phyloP scores from a whole-genome alignment of 2,888 invertebrate species.

The Perizoma affinitatum region DNA sequence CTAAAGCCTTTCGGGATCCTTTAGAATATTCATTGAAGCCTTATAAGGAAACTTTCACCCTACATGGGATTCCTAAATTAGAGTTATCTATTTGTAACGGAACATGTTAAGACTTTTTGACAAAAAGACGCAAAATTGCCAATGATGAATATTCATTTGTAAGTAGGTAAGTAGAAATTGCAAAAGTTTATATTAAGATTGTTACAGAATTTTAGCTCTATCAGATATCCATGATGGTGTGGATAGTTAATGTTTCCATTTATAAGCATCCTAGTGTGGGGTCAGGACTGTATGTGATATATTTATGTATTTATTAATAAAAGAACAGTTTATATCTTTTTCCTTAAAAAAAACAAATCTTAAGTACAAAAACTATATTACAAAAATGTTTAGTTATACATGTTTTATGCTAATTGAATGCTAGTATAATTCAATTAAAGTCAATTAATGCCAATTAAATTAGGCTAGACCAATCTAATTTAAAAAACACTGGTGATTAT shows the following conservation, averaged over 20 bases:
- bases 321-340: too few relatives aligned
- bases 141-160: background rate
- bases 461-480: conserved; percentile 34
- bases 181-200: too few relatives aligned
- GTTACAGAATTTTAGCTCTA: too few relatives aligned
- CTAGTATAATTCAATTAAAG: conserved; percentile 37
- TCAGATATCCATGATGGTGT: background rate
- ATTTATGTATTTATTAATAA: too few relatives aligned
- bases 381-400: too few relatives aligned
- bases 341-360: too few relatives aligned
- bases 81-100: conserved; percentile 26
- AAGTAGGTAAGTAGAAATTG: background rate
- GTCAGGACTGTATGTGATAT: too few relatives aligned
- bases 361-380: too few relatives aligned
- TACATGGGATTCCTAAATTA: conserved; percentile 13
- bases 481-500: conserved; percentile 42
- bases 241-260: conserved; percentile 7
- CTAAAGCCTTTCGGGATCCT: conserved; percentile 37
- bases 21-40: conserved; percentile 27
- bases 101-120: background rate
- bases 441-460: conserved; percentile 39
- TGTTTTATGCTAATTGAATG: conserved; percentile 27
- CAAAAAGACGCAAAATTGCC: too few relatives aligned
- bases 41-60: conserved; percentile 26
- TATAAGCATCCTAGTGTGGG: too few relatives aligned